A percentile compares a stretch with the other conserved stretches of the same genome.
Evolutionary conservation across 1,140 invertebrate species (phyloP).

Genomic region (Drosophila nasuta): DNA sequence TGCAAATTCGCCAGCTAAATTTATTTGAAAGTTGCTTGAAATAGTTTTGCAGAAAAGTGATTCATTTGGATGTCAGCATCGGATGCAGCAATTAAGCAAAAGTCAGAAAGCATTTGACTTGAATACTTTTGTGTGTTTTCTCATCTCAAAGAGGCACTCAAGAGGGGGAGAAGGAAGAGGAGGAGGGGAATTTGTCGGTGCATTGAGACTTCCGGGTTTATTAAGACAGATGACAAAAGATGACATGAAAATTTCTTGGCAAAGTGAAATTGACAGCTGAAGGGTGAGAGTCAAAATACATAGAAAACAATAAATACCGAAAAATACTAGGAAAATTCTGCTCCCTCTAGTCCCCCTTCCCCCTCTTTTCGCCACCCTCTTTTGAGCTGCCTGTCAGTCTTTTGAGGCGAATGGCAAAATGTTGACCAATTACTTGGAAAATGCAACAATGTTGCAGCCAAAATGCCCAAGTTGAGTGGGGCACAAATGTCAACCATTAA

Average conservation of each 20-base stretch:
- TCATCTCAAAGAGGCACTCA: background rate
- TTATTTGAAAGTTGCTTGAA: slow-evolving; percentile 1
- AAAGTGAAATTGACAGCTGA: slow-evolving; percentile 29
- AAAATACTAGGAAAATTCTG: slow-evolving; percentile 31
- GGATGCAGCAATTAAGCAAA: slow-evolving; percentile 18
- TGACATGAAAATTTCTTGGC: slow-evolving; percentile 32
- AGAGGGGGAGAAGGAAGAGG: too few species aligned
- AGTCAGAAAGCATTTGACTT: slow-evolving; percentile 25
- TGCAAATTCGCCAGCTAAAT: slow-evolving; percentile 12
- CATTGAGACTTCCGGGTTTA: slow-evolving; percentile 63
- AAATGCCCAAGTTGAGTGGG: slow-evolving; percentile 36
- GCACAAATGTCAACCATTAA: slow-evolving; percentile 44
- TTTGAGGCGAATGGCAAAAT: slow-evolving; percentile 50
- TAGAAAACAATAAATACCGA: slow-evolving; percentile 51
- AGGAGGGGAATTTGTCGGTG: slow-evolving; percentile 11
- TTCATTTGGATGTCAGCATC: background rate
- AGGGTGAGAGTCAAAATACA: slow-evolving; percentile 43
- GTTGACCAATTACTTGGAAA: slow-evolving; percentile 81
- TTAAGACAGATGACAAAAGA: slow-evolving; percentile 43
- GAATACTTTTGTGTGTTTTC: slow-evolving; percentile 6
- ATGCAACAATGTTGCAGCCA: slow-evolving; percentile 74
- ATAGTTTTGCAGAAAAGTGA: slow-evolving; percentile 9
- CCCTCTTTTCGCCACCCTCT: background rate
- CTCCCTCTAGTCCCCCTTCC: too few species aligned
- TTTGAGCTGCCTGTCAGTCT: slow-evolving; percentile 52